phyloP scores from a whole-genome alignment of 2,888 invertebrate genomes.

The Spisula subtruncata region DNA sequence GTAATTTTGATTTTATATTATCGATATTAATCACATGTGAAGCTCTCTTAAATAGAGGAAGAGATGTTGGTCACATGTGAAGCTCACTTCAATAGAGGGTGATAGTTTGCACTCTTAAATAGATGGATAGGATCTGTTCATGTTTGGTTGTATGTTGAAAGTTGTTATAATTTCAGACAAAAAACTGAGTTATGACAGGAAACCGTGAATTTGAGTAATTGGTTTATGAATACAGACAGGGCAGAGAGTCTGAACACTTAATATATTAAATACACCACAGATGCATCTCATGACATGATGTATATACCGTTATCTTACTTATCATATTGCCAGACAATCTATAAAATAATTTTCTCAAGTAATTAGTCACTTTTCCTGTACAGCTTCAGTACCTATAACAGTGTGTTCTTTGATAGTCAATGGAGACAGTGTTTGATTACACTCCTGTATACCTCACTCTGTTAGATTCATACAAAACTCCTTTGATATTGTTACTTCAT shows the following conservation, averaged over 20 bases:
- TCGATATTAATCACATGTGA: too few species aligned
- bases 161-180: neutral
- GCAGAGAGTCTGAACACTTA: neutral
- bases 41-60: neutral
- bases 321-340: slow-evolving; percentile 1
- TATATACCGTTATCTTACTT: neutral
- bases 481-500: slow-evolving; percentile 24
- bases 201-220: neutral
- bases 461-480: neutral
- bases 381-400: neutral
- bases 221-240: slow-evolving; percentile 15
- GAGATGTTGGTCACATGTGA: too few species aligned
- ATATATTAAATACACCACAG: neutral
- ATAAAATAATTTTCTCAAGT: slow-evolving; percentile 13
- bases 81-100: too few species aligned
- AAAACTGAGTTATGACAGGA: neutral
- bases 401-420: neutral
- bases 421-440: neutral
- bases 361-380: slow-evolving; percentile 24
- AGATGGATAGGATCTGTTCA: neutral
- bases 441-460: neutral
- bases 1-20: too few species aligned
- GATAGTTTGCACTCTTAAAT: too few species aligned
- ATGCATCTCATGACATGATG: neutral
- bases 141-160: neutral